Evolutionary conservation across 2,113 vertebrate species (phyloP).

Genomic region (Hippocampus barbouri): DNA sequence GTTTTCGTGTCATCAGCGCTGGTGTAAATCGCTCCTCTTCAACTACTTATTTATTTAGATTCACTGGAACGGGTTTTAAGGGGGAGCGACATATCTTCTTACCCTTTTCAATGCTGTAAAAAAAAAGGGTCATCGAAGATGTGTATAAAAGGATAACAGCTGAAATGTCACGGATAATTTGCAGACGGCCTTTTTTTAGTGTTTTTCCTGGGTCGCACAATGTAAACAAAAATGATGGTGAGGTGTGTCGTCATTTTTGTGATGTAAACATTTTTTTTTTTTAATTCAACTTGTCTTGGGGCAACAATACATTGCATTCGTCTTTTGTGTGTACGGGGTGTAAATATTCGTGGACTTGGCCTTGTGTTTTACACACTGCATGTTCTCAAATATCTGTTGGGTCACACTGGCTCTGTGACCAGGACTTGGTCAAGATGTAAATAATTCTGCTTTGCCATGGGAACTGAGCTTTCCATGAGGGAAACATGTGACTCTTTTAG

Average conservation of each 20-base stretch:
- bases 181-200: slow-evolving; percentile 10
- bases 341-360: slow-evolving; percentile 64
- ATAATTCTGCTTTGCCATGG: slow-evolving; percentile 63
- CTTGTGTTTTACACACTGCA: slow-evolving; percentile 36
- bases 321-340: slow-evolving; percentile 43
- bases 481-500: slow-evolving; percentile 59
- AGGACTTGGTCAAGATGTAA: slow-evolving; percentile 64
- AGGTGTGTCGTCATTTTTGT: slow-evolving; percentile 18
- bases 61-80: slow-evolving; percentile 46
- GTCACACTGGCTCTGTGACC: slow-evolving; percentile 70
- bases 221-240: slow-evolving; percentile 15
- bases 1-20: slow-evolving; percentile 10
- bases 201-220: slow-evolving; percentile 15
- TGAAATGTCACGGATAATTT: slow-evolving; percentile 2
- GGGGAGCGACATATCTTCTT: not conserved
- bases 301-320: slow-evolving; percentile 9
- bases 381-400: slow-evolving; percentile 57
- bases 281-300: slow-evolving; percentile 13
- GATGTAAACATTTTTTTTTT: slow-evolving; percentile 3
- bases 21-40: slow-evolving; percentile 49
- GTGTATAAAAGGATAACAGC: slow-evolving; percentile 9
- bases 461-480: slow-evolving; percentile 47
- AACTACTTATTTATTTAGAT: slow-evolving; percentile 50
- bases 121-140: not conserved
- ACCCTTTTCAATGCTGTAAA: slow-evolving; percentile 4